phyloP scores from a whole-genome alignment of 2,888 invertebrate genomes.

The Elaeidobius kamerunicus region DNA sequence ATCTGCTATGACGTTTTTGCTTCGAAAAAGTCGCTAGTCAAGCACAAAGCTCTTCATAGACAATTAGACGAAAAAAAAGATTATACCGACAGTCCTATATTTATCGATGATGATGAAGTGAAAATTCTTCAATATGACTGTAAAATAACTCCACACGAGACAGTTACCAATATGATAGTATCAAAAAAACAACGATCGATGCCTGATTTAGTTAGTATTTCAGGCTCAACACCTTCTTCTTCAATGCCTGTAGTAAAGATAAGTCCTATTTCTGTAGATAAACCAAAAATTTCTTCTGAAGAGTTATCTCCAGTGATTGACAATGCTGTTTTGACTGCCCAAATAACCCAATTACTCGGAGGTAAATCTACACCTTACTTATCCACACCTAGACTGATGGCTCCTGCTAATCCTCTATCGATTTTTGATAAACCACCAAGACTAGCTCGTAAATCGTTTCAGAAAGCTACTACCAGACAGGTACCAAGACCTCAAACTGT shows the following conservation, averaged over 20 bases:
- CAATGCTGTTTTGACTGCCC: neutral
- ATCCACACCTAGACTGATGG: no score
- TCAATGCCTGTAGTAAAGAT: no score
- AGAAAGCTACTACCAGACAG: no score
- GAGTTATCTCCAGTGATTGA: neutral
- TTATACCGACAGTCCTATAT: neutral
- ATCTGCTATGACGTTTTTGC: conserved; percentile 40
- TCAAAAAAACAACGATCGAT: no score
- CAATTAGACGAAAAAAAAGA: conserved; percentile 21
- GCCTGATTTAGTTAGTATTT: no score
- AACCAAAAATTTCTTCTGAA: neutral
- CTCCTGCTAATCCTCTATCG: no score
- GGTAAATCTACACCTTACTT: neutral
- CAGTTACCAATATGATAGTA: conserved; percentile 12
- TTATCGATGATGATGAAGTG: conserved; percentile 26
- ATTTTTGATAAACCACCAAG: no score
- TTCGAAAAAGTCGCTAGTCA: conserved; percentile 33
- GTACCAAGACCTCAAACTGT: no score
- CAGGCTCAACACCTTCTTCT: no score
- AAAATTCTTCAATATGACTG: conserved; percentile 24
- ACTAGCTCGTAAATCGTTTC: no score
- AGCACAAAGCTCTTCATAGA: conserved; percentile 35
- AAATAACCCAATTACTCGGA: conserved; percentile 8
- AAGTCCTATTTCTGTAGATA: no score
- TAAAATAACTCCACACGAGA: conserved; percentile 16